These are phyloP conservation scores for Cordylochernes scorpioides DNA, from an alignment of 2,888 invertebrate species.

Conservation along the genomic window DNA sequence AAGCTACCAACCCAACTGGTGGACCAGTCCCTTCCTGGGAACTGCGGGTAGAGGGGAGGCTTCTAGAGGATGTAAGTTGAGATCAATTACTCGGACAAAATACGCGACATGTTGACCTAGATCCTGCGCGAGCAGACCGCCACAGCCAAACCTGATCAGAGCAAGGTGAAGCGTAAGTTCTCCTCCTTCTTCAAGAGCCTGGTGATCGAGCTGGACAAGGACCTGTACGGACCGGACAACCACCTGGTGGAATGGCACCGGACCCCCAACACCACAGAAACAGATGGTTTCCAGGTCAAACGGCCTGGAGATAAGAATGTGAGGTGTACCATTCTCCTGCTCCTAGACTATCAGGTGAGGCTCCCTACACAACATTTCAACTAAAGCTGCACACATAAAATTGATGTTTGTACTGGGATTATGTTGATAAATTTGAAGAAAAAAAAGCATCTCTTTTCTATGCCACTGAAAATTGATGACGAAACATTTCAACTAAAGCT, in stretches of 20 bases:
- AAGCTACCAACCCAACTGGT: constrained; percentile 39
- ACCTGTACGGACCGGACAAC: constrained; percentile 96
- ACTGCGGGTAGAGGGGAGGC: constrained; percentile 78
- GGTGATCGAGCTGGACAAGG: constrained; percentile 95
- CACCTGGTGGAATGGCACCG: constrained; percentile 99
- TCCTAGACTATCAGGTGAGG: constrained; percentile 72
- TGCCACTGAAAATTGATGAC: too few species aligned
- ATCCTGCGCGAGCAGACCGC: constrained; percentile 28
- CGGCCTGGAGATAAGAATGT: constrained; percentile 96
- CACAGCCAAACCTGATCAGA: constrained; percentile 17
- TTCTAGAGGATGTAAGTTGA: constrained; percentile 61
- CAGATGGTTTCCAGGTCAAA: constrained; percentile 46
- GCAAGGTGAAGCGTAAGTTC: constrained; percentile 53
- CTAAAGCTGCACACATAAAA: too few species aligned
- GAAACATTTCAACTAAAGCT: too few species aligned
- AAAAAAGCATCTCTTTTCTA: too few species aligned
- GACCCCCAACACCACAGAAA: constrained; percentile 87
- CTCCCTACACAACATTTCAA: too few species aligned
- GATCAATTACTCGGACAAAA: too few species aligned
- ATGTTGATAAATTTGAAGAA: too few species aligned
- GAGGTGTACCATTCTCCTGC: constrained; percentile 80
- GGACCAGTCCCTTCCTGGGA: constrained; percentile 98
- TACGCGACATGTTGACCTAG: too few species aligned
- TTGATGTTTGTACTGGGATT: too few species aligned
- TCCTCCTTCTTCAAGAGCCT: constrained; percentile 98